These are phyloP conservation scores for Cataglyphis livida DNA, from an alignment of 2,888 invertebrate genomes.

Conservation along the genomic window DNA sequence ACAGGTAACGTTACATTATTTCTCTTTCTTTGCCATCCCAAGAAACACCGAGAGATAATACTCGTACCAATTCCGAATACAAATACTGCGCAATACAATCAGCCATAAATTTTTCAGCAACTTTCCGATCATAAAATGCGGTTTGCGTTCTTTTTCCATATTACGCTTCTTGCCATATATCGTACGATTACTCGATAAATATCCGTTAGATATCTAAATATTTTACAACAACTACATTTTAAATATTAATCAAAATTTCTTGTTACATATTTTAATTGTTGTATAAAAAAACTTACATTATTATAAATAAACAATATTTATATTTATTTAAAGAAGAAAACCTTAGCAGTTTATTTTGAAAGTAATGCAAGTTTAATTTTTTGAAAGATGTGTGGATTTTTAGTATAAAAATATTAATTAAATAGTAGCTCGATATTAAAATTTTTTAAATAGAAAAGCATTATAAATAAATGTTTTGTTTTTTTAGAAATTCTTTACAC, in stretches of 20 bases:
- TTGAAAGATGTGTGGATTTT: neutral
- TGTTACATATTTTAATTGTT: neutral
- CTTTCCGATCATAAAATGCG: neutral
- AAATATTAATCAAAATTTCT: neutral
- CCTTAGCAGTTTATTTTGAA: neutral
- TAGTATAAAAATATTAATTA: neutral
- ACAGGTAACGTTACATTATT: neutral
- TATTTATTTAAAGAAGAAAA: neutral
- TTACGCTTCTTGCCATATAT: neutral
- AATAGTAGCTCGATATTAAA: neutral
- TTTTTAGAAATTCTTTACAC: neutral
- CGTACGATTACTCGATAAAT: neutral
- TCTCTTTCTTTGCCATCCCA: neutral
- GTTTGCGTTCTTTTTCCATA: neutral
- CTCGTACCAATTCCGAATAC: neutral
- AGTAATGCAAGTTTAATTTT: neutral
- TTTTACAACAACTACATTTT: neutral
- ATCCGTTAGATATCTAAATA: neutral
- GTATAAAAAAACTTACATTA: neutral
- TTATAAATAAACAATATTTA: neutral
- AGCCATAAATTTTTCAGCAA: neutral
- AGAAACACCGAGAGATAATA: neutral
- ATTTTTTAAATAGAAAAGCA: neutral
- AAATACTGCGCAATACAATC: neutral
- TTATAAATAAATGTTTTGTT: neutral